Conservation (phyloP, 1,140 invertebrate species). For the Sycophila sp. region DNA sequence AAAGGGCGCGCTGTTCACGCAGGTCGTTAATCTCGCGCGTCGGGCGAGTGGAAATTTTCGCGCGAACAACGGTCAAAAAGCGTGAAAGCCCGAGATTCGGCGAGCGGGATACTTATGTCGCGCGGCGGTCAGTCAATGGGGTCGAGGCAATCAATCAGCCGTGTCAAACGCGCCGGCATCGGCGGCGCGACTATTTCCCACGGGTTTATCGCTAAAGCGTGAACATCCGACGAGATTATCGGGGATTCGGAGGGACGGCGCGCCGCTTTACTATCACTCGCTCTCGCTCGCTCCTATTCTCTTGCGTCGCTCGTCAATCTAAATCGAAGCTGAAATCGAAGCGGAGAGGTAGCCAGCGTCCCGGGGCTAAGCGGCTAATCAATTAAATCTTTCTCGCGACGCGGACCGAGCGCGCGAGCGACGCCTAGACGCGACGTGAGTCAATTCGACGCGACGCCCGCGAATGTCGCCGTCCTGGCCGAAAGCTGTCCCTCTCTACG, state of each 20-base stretch:
- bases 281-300: too few relatives aligned
- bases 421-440: background rate
- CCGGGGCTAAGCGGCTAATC: constrained; percentile 3
- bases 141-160: constrained; percentile 42
- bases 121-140: constrained; percentile 38
- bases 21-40: background rate
- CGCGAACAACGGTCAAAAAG: background rate
- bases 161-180: constrained; percentile 29
- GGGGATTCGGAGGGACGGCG: constrained; percentile 11
- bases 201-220: constrained; percentile 39
- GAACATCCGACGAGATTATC: constrained; percentile 40
- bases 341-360: background rate
- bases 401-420: background rate
- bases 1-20: too few relatives aligned
- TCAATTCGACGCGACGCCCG: too few relatives aligned
- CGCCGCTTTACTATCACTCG: too few relatives aligned
- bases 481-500: too few relatives aligned
- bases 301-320: constrained; percentile 24
- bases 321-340: constrained; percentile 32
- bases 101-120: constrained; percentile 22
- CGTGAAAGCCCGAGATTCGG: background rate
- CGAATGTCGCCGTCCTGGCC: too few relatives aligned
- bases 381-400: constrained; percentile 12
- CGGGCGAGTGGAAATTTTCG: background rate
- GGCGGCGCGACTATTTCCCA: constrained; percentile 36